phyloP scores from a whole-genome alignment of 2,888 invertebrate genomes.

The Synergus laeviventris region DNA sequence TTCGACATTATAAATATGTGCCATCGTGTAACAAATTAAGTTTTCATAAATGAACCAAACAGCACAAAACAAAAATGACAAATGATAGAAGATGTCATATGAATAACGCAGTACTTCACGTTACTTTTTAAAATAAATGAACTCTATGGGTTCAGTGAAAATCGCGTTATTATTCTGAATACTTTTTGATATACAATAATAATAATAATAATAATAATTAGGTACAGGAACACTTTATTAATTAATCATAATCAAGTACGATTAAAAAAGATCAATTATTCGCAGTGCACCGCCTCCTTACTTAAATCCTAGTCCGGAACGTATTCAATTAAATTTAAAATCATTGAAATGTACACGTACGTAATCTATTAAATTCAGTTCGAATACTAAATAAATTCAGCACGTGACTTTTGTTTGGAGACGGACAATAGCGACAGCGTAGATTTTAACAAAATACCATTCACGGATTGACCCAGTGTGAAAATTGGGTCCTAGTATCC shows the following conservation, averaged over 20 bases:
- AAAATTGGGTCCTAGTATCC: constrained; percentile 45
- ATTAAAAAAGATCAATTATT: constrained; percentile 60
- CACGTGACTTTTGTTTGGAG: constrained; percentile 52
- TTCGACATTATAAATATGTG: constrained; percentile 62
- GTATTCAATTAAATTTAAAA: constrained; percentile 30
- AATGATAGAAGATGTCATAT: no score
- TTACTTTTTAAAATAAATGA: neutral
- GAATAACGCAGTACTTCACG: no score
- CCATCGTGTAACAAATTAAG: constrained; percentile 49
- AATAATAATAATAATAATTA: constrained; percentile 67
- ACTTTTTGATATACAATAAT: constrained; percentile 72
- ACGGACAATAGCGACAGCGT: constrained; percentile 55
- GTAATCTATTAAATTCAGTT: neutral
- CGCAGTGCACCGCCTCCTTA: constrained; percentile 54
- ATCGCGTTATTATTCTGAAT: constrained; percentile 74
- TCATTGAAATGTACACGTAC: constrained; percentile 3
- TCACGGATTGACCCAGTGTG: constrained; percentile 57
- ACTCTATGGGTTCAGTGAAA: constrained; percentile 69
- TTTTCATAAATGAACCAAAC: no score
- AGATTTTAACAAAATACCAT: constrained; percentile 57
- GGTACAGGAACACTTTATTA: constrained; percentile 75
- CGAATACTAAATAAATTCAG: constrained; percentile 39
- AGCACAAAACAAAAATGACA: no score
- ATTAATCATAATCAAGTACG: constrained; percentile 67
- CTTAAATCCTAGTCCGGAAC: constrained; percentile 45